Evolutionary conservation across 2,797 vertebrate species (phyloP).

Genomic region (Spheniscus humboldti): DNA sequence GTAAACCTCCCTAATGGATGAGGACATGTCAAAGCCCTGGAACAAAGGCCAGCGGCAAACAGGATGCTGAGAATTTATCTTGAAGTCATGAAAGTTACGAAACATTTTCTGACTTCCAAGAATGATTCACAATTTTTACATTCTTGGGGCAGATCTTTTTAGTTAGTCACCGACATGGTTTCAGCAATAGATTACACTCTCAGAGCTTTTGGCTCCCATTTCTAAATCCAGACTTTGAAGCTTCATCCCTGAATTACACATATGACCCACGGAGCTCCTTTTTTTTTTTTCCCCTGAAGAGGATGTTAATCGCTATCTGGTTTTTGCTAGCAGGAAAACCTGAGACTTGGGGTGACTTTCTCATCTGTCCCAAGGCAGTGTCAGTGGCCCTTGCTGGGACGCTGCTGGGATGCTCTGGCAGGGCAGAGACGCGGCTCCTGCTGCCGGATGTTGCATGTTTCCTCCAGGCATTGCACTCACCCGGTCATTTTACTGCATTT

Average conservation of each 20-base stretch:
- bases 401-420: background rate
- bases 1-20: background rate
- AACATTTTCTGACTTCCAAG: background rate
- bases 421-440: background rate
- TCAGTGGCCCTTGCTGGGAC: background rate
- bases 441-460: background rate
- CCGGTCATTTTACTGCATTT: background rate
- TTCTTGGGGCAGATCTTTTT: background rate
- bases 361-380: background rate
- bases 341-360: background rate
- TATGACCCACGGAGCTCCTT: background rate
- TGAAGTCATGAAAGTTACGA: background rate
- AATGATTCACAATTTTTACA: background rate
- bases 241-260: background rate
- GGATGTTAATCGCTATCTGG: background rate
- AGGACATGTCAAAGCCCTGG: background rate
- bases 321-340: background rate
- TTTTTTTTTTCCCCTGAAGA: background rate
- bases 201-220: background rate
- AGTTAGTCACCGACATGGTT: background rate
- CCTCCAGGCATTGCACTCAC: background rate
- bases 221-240: background rate
- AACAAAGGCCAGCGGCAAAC: constrained; percentile 6
- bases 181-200: background rate
- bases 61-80: constrained; percentile 20